Conservation (phyloP, 2,797 vertebrate genomes). For the Enteromius paludinosus region DNA sequence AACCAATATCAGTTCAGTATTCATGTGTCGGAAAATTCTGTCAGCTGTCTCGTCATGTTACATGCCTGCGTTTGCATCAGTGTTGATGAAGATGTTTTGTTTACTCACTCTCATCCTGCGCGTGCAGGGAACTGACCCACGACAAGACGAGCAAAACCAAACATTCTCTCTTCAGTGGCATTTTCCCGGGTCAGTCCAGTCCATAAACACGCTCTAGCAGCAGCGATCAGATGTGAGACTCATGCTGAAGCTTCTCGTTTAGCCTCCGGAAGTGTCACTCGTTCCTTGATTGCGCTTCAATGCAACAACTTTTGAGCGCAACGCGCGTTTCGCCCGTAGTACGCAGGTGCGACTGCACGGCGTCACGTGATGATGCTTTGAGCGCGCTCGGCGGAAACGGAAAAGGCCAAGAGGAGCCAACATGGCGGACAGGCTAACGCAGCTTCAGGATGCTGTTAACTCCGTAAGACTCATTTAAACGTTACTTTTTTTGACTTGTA, state of each 20-base stretch:
- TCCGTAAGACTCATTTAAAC: slow-evolving; percentile 79
- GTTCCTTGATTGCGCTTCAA: not conserved
- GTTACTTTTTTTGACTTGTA: not conserved
- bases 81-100: not conserved
- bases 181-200: slow-evolving; percentile 12
- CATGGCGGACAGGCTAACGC: slow-evolving; percentile 94
- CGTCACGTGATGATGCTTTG: slow-evolving; percentile 23
- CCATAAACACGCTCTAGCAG: slow-evolving; percentile 1
- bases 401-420: slow-evolving; percentile 37
- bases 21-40: not conserved
- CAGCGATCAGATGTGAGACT: not conserved
- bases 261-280: slow-evolving; percentile 24
- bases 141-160: slow-evolving; percentile 25
- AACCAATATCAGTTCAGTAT: not conserved
- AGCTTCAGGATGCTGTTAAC: slow-evolving; percentile 95
- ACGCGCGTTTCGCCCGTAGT: not conserved
- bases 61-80: not conserved
- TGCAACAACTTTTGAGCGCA: not conserved
- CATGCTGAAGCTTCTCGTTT: slow-evolving; percentile 1
- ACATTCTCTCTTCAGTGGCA: slow-evolving; percentile 24
- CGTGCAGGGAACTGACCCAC: slow-evolving; percentile 21
- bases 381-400: slow-evolving; percentile 9
- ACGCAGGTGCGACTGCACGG: not conserved
- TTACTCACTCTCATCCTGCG: slow-evolving; percentile 56
- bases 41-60: not conserved